These are phyloP conservation scores for Propithecus perrieri DNA, from an alignment of 2,797 vertebrate species.

Conservation along the genomic window DNA sequence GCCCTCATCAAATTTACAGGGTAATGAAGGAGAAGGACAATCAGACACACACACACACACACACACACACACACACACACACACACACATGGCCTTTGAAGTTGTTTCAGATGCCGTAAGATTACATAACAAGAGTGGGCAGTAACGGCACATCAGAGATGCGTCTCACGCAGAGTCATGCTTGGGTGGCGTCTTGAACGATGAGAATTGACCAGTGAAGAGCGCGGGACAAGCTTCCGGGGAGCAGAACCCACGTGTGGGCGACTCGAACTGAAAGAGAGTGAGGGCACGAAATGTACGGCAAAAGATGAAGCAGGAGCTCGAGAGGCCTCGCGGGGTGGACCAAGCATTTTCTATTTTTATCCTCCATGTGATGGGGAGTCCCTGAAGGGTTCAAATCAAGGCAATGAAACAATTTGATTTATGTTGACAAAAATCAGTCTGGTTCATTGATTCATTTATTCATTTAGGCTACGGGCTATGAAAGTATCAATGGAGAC, in stretches of 20 bases:
- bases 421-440: not conserved
- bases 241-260: not conserved
- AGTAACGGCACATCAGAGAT: not conserved
- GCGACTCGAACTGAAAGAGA: not conserved
- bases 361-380: not conserved
- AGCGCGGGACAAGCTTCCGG: not conserved
- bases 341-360: not conserved
- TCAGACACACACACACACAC: not conserved
- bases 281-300: not conserved
- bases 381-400: not conserved
- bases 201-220: not conserved
- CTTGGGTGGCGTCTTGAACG: not conserved
- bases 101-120: not conserved
- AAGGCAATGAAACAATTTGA: not conserved
- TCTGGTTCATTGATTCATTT: not conserved
- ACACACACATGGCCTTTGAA: not conserved
- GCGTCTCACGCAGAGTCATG: not conserved
- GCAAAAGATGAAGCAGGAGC: not conserved
- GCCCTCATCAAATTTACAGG: not conserved
- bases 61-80: not conserved
- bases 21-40: not conserved
- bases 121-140: not conserved
- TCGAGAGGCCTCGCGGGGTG: not conserved
- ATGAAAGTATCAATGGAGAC: not conserved
- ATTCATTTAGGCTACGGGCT: not conserved